Base-by-base conservation (phyloP, 2,797 vertebrate species). In the Petrocephalus sullivani region DNA sequence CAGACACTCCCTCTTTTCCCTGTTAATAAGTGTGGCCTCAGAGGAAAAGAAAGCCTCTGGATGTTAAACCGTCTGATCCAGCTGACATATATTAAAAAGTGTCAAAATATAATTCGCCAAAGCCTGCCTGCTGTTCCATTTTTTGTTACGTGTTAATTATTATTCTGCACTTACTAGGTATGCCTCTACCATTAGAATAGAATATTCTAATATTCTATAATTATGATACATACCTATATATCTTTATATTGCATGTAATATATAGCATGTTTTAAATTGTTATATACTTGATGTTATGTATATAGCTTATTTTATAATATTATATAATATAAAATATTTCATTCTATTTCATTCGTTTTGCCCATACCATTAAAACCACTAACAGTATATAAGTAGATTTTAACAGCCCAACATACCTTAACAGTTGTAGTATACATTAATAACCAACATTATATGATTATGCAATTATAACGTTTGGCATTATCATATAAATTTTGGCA, bases 21-120 rank as follows among this genome's bases (percentile, higher is more conserved):
- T 49, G 41, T 83, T 49, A 83, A 83, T 83, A 83, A 83, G 49
- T 41, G 1, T 19, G 41, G 49, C 81, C 41, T 14, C 49, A 83
- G 19, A 23, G 19, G 81, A 49, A 23, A 53, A 21, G 41, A 41
- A 49, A 83, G n/a, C 1, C 81, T 83, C 46, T 23, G 71, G 49
- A 83, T 23, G 49, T 53, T 83, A 83, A 83, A 83, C 3, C 51
- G 81, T 53, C n/a, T 83, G 81, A 83, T 83, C n/a, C 49, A 14
- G 49, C 41, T 23, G n/a, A 49, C 81, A 53, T 83, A 49, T 83
- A 53, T 83, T 83, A 83, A 83, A 16, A 83, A 49, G 46, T 83
- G 81, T 83, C 78, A 82, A 82, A 82, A 82, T 21, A 82, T 82
- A 41, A 82, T 51, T 82, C 46, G 21, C 10, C 41, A 83, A 83